Percentiles rank a stretch among this genome's conserved stretches.
Evolutionary conservation across 2,888 invertebrate species (phyloP).

Genomic region (Drosophila koepferae): DNA sequence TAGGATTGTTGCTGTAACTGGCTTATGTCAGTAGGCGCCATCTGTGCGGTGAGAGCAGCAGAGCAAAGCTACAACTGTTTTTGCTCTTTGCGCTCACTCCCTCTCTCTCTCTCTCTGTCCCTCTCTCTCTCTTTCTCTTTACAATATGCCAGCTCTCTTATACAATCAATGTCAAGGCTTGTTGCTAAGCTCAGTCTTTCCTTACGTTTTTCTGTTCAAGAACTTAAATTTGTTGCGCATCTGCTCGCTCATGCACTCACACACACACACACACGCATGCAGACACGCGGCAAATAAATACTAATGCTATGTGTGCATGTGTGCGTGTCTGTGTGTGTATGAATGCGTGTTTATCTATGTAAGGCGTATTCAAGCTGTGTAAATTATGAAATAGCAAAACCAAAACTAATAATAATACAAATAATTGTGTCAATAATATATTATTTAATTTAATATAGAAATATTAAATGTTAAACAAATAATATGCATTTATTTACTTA

Average conservation of each 20-base stretch:
- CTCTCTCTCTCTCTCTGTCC: conserved; percentile 13
- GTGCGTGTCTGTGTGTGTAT: background rate
- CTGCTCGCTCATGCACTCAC: conserved; percentile 38
- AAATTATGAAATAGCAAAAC: background rate
- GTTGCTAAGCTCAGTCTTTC: conserved; percentile 22
- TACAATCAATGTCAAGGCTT: conserved; percentile 32
- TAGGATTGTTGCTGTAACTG: conserved; percentile 15
- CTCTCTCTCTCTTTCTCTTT: conserved; percentile 18
- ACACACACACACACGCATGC: conserved; percentile 21
- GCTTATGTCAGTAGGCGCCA: conserved; percentile 37
- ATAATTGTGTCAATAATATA: too few species aligned
- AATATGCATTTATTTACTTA: too few species aligned
- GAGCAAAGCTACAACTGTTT: conserved; percentile 6
- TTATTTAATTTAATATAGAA: too few species aligned
- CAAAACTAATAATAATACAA: too few species aligned
- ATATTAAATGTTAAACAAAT: too few species aligned
- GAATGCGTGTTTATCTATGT: background rate
- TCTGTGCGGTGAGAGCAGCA: conserved; percentile 35
- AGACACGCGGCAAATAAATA: conserved; percentile 9
- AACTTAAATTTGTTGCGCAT: conserved; percentile 60
- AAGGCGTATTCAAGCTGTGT: conserved; percentile 1
- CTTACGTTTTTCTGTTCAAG: conserved; percentile 9
- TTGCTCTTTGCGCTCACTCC: conserved; percentile 7
- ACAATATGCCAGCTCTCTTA: conserved; percentile 8
- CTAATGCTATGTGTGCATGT: background rate